A percentile compares a stretch with the other conserved stretches of the same genome.
Evolutionary conservation across 1,140 invertebrate species (phyloP).

Genomic region (Lepidurus packardi): DNA sequence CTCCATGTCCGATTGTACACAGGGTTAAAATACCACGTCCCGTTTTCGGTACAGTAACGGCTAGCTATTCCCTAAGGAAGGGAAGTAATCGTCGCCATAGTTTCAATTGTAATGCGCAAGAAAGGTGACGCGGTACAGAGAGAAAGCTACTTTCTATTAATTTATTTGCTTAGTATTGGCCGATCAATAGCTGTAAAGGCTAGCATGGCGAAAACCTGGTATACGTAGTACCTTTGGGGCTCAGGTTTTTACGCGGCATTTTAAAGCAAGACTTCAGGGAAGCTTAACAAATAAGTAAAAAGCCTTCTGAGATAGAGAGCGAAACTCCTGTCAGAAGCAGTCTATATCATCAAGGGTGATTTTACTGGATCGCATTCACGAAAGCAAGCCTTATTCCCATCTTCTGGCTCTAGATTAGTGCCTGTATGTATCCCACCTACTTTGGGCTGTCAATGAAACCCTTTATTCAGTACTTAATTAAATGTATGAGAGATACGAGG

Average conservation of each 20-base stretch:
- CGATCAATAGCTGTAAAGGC: not conserved
- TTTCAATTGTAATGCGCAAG: not conserved
- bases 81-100: no score
- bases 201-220: no score
- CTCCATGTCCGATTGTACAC: constrained; percentile 42
- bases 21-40: constrained; percentile 40
- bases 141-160: not conserved
- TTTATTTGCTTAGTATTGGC: not conserved
- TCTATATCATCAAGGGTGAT: not conserved
- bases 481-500: no score
- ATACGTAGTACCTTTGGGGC: not conserved
- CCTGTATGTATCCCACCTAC: not conserved
- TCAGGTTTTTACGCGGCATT: not conserved
- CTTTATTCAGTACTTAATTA: no score
- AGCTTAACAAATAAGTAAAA: not conserved
- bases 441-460: no score
- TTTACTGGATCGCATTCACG: not conserved
- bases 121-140: not conserved
- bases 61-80: constrained; percentile 39
- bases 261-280: not conserved
- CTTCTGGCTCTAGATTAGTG: not conserved
- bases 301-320: not conserved
- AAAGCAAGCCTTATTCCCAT: not conserved
- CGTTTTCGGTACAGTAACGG: constrained; percentile 40
- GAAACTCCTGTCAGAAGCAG: not conserved